Evolutionary conservation across 2,888 invertebrate species (phyloP), one percentile per base, ranked within the genome.

Genomic region (Lutraria lutraria): DNA sequence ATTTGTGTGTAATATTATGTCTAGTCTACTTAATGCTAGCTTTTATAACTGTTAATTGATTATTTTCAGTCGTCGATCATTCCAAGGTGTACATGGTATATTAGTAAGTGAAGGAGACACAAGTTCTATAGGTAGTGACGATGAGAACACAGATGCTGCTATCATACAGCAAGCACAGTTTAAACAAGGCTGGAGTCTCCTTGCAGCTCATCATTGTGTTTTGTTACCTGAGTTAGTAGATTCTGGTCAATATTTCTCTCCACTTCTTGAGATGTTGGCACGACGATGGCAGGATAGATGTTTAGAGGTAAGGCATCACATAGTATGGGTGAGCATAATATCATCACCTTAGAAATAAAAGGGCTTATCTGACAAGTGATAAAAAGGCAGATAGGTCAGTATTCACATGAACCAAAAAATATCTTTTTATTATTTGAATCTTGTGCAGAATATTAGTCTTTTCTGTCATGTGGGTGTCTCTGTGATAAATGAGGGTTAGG

Each of bases 241-340:
- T 0, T 88, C 97, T 95, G 94, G 97, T 95, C 98, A 98, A 60
- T 98, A 98, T 97, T 98, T 99, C 96, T 97, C 99, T n/a, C 99
- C 99, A 0, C 98, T 99, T 97, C 98, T 99, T 8, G 99, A 99
- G 97, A 98, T 99, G 98, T 97, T 99, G 97, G 99, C 99, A 0
- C 98, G 99, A 29, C 97, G 99, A 91, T 99, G 99, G 99, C 99
- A 99, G 96, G 99, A 99, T 97, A 98, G 99, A 94, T 99, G 99
- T 96, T 97, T 99, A 10, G 99, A 99, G 97, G 99, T 99, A 81
- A 34, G 43, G 16, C 15, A 6, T 68, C 43, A 43, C 43, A 43
- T 43, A 43, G 8, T 43, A 8, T 43, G 2, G 43, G 43, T 43
- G 2, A 8, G 43, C 43, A 4, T 43, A 43, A 43, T 43, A 43